Percentiles rank a stretch among this genome's conserved stretches.
phyloP scores from a whole-genome alignment of 2,113 vertebrate genomes.

The Caloenas nicobarica region DNA sequence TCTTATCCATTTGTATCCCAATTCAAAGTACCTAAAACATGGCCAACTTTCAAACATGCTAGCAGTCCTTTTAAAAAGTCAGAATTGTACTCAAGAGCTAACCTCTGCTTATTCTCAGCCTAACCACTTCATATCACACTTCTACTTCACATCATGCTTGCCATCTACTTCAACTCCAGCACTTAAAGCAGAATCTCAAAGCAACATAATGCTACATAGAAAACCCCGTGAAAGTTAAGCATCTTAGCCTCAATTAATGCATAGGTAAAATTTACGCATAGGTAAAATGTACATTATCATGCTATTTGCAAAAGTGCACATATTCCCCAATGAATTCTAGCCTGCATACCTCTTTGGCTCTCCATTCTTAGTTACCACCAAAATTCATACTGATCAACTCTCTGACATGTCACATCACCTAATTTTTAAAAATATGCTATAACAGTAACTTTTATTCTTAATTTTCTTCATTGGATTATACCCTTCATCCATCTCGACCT shows the following conservation, averaged over 20 bases:
- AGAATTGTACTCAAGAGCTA: background rate
- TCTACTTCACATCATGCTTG: too few species aligned
- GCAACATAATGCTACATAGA: background rate
- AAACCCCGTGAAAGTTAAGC: background rate
- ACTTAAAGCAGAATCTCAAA: background rate
- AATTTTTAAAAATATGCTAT: background rate
- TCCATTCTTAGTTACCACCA: background rate
- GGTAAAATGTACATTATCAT: background rate
- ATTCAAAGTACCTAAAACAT: background rate
- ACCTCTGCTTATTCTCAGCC: background rate
- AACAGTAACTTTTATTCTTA: background rate
- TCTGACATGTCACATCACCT: background rate
- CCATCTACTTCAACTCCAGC: rapidly evolving
- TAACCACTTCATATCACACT: background rate
- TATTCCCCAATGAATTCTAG: background rate
- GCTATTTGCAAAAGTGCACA: rapidly evolving
- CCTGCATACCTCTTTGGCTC: background rate
- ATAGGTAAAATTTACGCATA: too few species aligned
- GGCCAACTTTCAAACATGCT: background rate
- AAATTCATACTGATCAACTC: background rate
- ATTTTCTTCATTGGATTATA: background rate
- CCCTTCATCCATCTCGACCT: background rate
- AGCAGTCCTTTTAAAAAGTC: background rate
- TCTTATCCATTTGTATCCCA: background rate
- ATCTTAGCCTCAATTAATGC: background rate